Evolutionary conservation across 2,888 invertebrate genomes (phyloP).

Genomic region (Heterodera filipjevi): DNA sequence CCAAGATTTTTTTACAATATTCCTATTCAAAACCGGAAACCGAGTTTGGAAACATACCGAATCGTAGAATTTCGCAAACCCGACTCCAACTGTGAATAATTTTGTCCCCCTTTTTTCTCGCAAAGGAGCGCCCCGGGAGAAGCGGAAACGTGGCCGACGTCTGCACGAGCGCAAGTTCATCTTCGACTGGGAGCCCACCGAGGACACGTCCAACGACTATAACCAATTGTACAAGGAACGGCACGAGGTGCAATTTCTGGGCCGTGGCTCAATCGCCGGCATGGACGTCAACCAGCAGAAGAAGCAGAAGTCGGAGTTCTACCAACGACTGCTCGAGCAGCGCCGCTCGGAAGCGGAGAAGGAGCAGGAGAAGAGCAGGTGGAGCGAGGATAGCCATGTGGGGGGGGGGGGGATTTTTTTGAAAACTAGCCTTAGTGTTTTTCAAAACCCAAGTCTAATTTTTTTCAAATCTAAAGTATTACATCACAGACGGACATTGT

Average conservation of each 20-base stretch:
- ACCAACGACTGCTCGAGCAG: constrained; percentile 90
- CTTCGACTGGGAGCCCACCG: constrained; percentile 99
- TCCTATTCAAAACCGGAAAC: no score
- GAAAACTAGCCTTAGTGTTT: no score
- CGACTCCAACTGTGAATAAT: no score
- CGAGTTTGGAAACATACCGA: no score
- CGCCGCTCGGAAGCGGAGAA: constrained; percentile 93
- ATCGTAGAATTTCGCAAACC: no score
- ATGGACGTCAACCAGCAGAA: constrained; percentile 83
- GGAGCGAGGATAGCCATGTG: no score
- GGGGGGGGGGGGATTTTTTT: neutral
- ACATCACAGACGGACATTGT: no score
- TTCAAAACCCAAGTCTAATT: no score
- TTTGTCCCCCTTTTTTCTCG: constrained; percentile 6
- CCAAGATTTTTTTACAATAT: no score
- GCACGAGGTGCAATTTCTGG: constrained; percentile 94
- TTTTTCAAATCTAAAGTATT: no score
- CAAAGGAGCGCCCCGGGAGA: constrained; percentile 54
- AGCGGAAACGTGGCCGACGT: constrained; percentile 76
- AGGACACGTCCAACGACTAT: constrained; percentile 95
- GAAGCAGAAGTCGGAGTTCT: constrained; percentile 89
- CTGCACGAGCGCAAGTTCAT: constrained; percentile 98
- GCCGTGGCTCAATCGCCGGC: constrained; percentile 94
- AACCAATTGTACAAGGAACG: constrained; percentile 93
- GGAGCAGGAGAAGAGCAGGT: constrained; percentile 81